Base-by-base conservation (phyloP, 2,888 invertebrate species). In the Drosophila setosimentum region DNA sequence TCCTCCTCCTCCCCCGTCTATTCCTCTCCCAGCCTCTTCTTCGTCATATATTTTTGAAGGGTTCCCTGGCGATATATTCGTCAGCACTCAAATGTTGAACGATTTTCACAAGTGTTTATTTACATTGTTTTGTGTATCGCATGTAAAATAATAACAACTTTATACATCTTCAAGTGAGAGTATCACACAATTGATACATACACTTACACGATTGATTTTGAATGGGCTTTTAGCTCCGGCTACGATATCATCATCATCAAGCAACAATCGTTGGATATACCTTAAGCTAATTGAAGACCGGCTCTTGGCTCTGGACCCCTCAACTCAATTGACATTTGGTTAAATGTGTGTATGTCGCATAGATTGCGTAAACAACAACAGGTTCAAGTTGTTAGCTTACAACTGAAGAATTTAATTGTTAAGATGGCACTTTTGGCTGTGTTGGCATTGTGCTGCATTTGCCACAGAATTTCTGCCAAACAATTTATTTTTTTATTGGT, bases 141-240 rank as follows among this genome's bases (percentile, higher is more conserved):
- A 61, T 79, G 70, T 74, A 68, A 57, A 67, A 76, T 35, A 68
- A 49, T 53, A 73, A 82, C 80, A 85, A 68, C 81, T 80, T 65
- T 49, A 79, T 74, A 73, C 60, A 65, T 61, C 40, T 73, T 87
- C 79, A 83, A 89, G 88, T 89, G 82, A 79, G 79, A 81, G 88
- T 81, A 84, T 86, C 76, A 68, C 58, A 68, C 83, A 71, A 75
- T 78, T 67, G 78, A 81, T 78, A 78, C 73, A 59, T 32, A 78
- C 74, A 78, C 73, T 73, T 57, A 48, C 11, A 29, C 40, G 27
- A 61, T 54, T 62, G 65, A 71, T 59, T 60, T 63, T 68, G 72
- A 68, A 76, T 76, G 55, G 45, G n/a, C 32, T 61, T 75, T 58
- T 29, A 68, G 62, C 50, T 60, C 24, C 49, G 40, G 60, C 66